phyloP scores from a whole-genome alignment of 2,888 invertebrate genomes.

The Ophion ellenae region DNA sequence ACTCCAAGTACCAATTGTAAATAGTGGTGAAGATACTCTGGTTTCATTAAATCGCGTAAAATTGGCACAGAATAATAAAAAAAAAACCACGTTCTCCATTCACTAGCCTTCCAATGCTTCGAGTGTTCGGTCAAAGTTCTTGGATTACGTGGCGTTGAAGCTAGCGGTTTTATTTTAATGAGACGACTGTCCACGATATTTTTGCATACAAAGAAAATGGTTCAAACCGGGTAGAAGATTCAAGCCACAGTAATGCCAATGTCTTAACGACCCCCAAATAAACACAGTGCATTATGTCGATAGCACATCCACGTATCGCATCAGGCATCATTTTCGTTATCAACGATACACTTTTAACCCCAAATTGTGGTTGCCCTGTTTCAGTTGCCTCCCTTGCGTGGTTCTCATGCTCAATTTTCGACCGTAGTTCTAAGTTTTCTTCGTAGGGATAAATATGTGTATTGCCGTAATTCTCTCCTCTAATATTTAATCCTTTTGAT shows the following conservation, averaged over 20 bases:
- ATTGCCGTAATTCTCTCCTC: slow-evolving; percentile 29
- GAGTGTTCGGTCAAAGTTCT: slow-evolving; percentile 37
- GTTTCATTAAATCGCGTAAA: slow-evolving; percentile 34
- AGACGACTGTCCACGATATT: slow-evolving; percentile 34
- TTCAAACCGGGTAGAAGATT: slow-evolving; percentile 28
- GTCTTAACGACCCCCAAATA: slow-evolving; percentile 29
- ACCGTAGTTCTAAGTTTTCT: slow-evolving; percentile 31
- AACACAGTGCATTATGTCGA: slow-evolving; percentile 56
- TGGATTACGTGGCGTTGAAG: slow-evolving; percentile 23
- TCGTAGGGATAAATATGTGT: slow-evolving; percentile 42
- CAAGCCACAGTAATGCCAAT: slow-evolving; percentile 19
- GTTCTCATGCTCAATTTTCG: slow-evolving; percentile 17
- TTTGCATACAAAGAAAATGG: slow-evolving; percentile 27
- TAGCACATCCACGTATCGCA: slow-evolving; percentile 32
- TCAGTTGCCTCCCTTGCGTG: slow-evolving; percentile 33
- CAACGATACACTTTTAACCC: slow-evolving; percentile 41
- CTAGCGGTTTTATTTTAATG: slow-evolving; percentile 25
- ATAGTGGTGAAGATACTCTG: slow-evolving; percentile 27
- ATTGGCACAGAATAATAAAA: slow-evolving; percentile 50
- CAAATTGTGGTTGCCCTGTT: slow-evolving; percentile 18
- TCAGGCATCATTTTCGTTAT: slow-evolving; percentile 40
- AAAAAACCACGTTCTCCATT: slow-evolving; percentile 40
- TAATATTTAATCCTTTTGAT: slow-evolving; percentile 34
- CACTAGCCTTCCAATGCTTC: slow-evolving; percentile 40
- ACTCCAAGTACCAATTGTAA: too few species aligned